Base-by-base conservation (phyloP, 1,140 invertebrate species). In the Mactra quadrangularis region DNA sequence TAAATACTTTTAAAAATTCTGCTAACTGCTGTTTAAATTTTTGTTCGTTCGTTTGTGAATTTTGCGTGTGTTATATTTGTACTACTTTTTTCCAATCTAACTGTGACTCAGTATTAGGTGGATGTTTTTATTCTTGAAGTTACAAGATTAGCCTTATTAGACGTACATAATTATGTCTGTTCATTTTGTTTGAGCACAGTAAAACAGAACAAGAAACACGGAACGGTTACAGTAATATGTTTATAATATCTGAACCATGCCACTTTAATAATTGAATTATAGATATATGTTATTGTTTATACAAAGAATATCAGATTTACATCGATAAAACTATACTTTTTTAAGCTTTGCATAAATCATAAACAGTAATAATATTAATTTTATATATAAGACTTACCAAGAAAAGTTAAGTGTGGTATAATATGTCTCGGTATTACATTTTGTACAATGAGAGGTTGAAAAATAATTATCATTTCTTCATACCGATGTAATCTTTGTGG, bases 321-420 rank as follows among this genome's bases (percentile, higher is more conserved):
- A 11, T 7, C 7, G 19, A 47, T 11, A 47, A 47, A 9, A 9
- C 7, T n/a, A n/a, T n/a, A n/a, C n/a, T n/a, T n/a, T n/a, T n/a
- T n/a, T n/a, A n/a, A n/a, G n/a, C n/a, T n/a, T n/a, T n/a, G n/a
- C n/a, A n/a, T n/a, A n/a, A n/a, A n/a, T n/a, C n/a, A n/a, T n/a
- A n/a, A n/a, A n/a, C n/a, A n/a, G n/a, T n/a, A n/a, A n/a, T n/a
- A n/a, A n/a, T n/a, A n/a, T n/a, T n/a, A n/a, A n/a, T n/a, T n/a
- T n/a, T 6, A 53, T 41, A 15, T 41, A 15, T 15, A 7, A 15
- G 6, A 15, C 6, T 41, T 68, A 68, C 64, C 45, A 15, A 68
- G 47, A 68, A 68, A 68, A 47, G 64, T 38, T n/a, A 68, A 27
- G 35, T 68, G 64, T 11, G 64, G 64, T 52, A 68, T 15, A 15